Conservation (phyloP, 2,113 vertebrate species). For the Stigmatopora argus region DNA sequence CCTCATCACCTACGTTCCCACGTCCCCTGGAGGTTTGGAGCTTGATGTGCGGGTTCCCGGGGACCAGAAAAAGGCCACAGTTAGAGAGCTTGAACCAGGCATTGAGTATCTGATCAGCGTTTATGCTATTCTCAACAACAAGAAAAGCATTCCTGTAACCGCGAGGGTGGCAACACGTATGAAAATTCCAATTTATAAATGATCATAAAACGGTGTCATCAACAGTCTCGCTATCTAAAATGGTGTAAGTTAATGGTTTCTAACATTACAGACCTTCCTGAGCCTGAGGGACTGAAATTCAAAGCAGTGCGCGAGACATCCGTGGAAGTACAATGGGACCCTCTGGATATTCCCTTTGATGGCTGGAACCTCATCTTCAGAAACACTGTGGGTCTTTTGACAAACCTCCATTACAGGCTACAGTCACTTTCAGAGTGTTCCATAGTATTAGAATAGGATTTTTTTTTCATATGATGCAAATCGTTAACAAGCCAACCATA, state of each 20-base stretch:
- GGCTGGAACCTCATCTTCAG: slow-evolving; percentile 93
- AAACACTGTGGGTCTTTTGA: slow-evolving; percentile 76
- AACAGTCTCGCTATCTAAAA: neutral
- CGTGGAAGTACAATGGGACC: slow-evolving; percentile 95
- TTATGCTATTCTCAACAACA: slow-evolving; percentile 89
- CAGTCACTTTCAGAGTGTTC: slow-evolving; percentile 6
- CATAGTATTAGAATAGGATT: slow-evolving; percentile 30
- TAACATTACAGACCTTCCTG: slow-evolving; percentile 79
- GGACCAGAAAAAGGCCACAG: slow-evolving; percentile 79
- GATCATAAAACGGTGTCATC: neutral
- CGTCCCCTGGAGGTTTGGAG: slow-evolving; percentile 80
- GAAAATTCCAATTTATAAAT: slow-evolving; percentile 54
- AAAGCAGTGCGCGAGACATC: slow-evolving; percentile 90
- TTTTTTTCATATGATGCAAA: slow-evolving; percentile 18
- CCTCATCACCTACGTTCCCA: slow-evolving; percentile 84
- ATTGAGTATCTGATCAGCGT: slow-evolving; percentile 94
- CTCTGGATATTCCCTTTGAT: slow-evolving; percentile 87
- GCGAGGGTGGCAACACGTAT: slow-evolving; percentile 87
- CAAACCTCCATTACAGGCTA: slow-evolving; percentile 8
- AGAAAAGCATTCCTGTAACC: slow-evolving; percentile 89
- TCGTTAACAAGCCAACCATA: slow-evolving; percentile 14
- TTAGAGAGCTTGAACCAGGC: slow-evolving; percentile 87
- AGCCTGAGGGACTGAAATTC: slow-evolving; percentile 92
- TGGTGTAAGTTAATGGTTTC: neutral
- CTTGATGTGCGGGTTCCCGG: slow-evolving; percentile 86